Percentiles rank a stretch among this genome's conserved stretches.
phyloP scores from a whole-genome alignment of 1,140 invertebrate genomes.

The Microplitis demolitor region DNA sequence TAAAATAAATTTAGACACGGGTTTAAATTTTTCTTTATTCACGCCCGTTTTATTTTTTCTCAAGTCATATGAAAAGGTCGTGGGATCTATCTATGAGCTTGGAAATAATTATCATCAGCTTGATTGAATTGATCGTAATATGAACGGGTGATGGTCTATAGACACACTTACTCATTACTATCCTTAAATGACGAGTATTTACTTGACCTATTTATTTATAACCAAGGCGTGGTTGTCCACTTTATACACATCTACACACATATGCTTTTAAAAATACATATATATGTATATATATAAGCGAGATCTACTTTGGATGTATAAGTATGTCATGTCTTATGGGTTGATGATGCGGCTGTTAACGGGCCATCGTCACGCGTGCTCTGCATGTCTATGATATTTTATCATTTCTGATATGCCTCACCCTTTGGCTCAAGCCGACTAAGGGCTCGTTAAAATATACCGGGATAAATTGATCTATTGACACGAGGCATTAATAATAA shows the following conservation, averaged over 20 bases:
- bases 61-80: not conserved
- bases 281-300: not conserved
- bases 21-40: not conserved
- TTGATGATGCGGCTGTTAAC: slow-evolving; percentile 3
- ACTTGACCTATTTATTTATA: slow-evolving; percentile 27
- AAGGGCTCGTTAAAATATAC: not conserved
- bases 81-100: not conserved
- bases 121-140: slow-evolving; percentile 10
- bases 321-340: not conserved
- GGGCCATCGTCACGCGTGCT: not conserved
- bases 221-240: slow-evolving; percentile 24
- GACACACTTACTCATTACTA: too few species aligned
- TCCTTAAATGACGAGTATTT: slow-evolving; percentile 26
- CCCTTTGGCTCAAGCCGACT: not conserved
- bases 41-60: too few species aligned
- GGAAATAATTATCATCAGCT: slow-evolving; percentile 8
- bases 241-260: too few species aligned
- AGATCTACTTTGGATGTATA: not conserved
- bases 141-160: not conserved
- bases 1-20: not conserved
- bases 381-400: not conserved
- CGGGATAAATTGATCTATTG: not conserved
- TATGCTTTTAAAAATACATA: not conserved
- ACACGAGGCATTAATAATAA: slow-evolving; percentile 6
- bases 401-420: not conserved